These are phyloP conservation scores for Colletes gigas DNA, from an alignment of 1,140 invertebrate genomes.

Conservation along the genomic window DNA sequence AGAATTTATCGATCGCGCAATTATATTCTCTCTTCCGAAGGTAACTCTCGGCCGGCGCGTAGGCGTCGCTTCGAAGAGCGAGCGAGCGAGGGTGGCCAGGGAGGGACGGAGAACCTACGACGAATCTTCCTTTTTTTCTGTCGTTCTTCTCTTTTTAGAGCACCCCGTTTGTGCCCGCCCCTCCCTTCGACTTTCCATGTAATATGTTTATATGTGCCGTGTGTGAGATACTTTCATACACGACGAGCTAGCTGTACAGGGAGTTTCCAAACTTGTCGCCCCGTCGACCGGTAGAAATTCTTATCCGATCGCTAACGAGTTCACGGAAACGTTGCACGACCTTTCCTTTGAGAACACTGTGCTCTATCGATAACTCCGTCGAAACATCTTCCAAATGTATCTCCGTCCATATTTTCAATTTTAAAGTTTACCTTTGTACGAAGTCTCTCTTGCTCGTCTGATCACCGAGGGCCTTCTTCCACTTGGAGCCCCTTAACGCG, in stretches of 20 bases:
- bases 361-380: no score
- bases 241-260: conserved; percentile 50
- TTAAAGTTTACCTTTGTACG: no score
- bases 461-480: no score
- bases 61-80: conserved; percentile 44
- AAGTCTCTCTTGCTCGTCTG: no score
- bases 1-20: conserved; percentile 47
- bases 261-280: neutral
- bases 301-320: neutral
- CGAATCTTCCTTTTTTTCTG: conserved; percentile 24
- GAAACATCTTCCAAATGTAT: no score
- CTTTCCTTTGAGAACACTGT: no score
- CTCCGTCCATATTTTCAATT: no score
- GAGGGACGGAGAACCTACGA: conserved; percentile 23
- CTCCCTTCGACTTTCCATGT: conserved; percentile 49
- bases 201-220: conserved; percentile 64
- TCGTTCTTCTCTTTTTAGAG: conserved; percentile 54
- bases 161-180: conserved; percentile 59
- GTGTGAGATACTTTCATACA: conserved; percentile 59
- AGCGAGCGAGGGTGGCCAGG: neutral
- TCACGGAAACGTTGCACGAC: no score
- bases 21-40: conserved; percentile 39
- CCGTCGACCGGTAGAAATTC: neutral
- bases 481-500: no score
- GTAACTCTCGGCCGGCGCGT: conserved; percentile 44